Evolutionary conservation across 1,140 invertebrate genomes (phyloP), one percentile per base, ranked within the genome.

Genomic region (Cherax destructor): DNA sequence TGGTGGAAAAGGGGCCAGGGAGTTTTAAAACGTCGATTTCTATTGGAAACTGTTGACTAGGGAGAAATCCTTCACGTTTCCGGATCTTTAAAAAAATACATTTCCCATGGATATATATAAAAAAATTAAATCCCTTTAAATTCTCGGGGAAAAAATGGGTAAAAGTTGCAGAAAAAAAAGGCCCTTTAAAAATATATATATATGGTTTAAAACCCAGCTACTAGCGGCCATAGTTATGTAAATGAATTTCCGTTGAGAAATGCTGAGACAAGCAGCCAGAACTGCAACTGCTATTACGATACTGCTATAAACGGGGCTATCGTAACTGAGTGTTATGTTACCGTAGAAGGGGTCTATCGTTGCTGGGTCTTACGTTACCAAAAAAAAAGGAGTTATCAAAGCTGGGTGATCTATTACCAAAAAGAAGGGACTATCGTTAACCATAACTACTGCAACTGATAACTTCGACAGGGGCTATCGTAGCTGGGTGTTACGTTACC

Each of bases 1-100:
- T 89, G 87, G 87, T 89, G 87, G 87, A 89, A 74, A 78, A 59
- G 83, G 83, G 69, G 21, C 1, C 0, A n/a, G 61, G 49, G 69
- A 24, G 18, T 69, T 72, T 80, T 72, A 72, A 41, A 83, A 65
- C 65, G 49, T 49, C 61, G 3, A n/a, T 41, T 88, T 80, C 41
- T 47, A 61, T 47, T 77, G 61, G 86, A 59, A 72, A 72, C 52
- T n/a, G 83, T 76, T 74, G 16, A 21, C 83, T 69, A 18, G 18
- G 77, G 79, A 50, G 41, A 47, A 52, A 41, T n/a, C 56, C 30
- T 41, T 65, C 21, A 30, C 65, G 59, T 80, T 69, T 2, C 10
- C 16, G 16, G 61, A 49, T 21, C 18, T n/a, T 30, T 24, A 74
- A 59, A 47, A 72, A 88, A 81, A 1, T 1, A 87, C 79, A 56